phyloP scores from a whole-genome alignment of 2,797 vertebrate genomes.

The Novumbra hubbsi region DNA sequence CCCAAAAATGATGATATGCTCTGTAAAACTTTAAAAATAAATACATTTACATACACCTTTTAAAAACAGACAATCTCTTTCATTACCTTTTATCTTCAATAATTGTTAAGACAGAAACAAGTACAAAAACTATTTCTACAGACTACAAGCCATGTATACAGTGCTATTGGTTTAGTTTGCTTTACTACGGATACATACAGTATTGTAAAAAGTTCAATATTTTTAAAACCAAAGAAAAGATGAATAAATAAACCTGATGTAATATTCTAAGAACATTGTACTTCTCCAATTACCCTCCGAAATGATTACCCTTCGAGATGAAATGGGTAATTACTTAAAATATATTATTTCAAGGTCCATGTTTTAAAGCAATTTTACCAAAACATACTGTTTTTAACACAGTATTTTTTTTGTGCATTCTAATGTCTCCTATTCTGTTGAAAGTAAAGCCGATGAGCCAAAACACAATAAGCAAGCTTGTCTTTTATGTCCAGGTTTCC shows the following conservation, averaged over 20 bases:
- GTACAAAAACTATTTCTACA: neutral
- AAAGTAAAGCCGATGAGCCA: neutral
- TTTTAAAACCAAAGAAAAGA: too few species aligned
- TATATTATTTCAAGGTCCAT: neutral
- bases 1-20: slow-evolving; percentile 10
- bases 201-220: neutral
- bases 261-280: neutral
- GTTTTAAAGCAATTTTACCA: neutral
- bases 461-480: too few species aligned
- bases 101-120: neutral
- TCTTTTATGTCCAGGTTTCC: too few species aligned
- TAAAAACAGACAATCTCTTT: neutral
- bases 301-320: neutral
- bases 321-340: neutral
- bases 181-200: neutral
- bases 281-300: neutral
- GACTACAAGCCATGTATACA: neutral
- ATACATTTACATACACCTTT: slow-evolving; percentile 8
- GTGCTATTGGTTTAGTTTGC: neutral
- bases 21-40: slow-evolving; percentile 28
- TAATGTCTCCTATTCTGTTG: neutral
- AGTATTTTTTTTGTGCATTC: neutral
- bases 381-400: neutral
- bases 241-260: neutral
- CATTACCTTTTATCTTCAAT: neutral